These are phyloP conservation scores for Pimpla rufipes DNA, from an alignment of 2,888 invertebrate genomes.

Conservation along the genomic window DNA sequence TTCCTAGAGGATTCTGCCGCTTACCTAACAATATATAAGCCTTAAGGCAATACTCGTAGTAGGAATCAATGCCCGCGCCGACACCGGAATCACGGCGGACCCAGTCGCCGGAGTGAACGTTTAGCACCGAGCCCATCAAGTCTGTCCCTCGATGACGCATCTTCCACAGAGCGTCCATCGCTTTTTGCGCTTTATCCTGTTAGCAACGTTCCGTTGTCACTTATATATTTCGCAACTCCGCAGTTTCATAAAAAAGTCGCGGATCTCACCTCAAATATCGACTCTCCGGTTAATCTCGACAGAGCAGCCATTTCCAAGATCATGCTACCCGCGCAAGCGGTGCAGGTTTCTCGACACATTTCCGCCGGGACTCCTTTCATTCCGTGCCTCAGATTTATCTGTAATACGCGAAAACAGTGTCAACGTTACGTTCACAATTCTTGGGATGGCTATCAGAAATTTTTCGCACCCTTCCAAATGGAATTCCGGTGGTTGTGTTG, in stretches of 20 bases:
- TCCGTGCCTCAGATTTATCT: conserved; percentile 94
- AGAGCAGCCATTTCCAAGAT: conserved; percentile 98
- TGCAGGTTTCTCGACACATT: conserved; percentile 96
- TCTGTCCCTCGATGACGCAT: conserved; percentile 96
- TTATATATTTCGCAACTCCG: background rate
- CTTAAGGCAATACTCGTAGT: conserved; percentile 99
- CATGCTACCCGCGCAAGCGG: conserved; percentile 99
- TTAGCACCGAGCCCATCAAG: conserved; percentile 98
- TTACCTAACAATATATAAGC: conserved; percentile 95
- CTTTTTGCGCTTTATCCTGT: conserved; percentile 95
- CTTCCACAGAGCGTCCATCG: conserved; percentile 99
- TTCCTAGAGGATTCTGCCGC: conserved; percentile 29
- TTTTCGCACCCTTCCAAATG: conserved; percentile 93
- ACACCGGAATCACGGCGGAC: conserved; percentile 98
- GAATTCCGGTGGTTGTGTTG: conserved; percentile 98
- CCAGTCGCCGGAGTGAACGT: conserved; percentile 99
- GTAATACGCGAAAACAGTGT: conserved; percentile 71
- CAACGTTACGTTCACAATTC: background rate
- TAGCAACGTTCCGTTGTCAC: background rate
- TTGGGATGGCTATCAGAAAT: background rate
- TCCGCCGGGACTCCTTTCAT: conserved; percentile 91
- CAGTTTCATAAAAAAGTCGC: background rate
- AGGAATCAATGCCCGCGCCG: conserved; percentile 99
- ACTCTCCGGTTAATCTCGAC: conserved; percentile 96
- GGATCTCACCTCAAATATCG: conserved; percentile 91